A percentile compares a stretch with the other conserved stretches of the same genome.
Conservation (phyloP, 2,113 vertebrate species). For the Rhinolophus sinicus region DNA sequence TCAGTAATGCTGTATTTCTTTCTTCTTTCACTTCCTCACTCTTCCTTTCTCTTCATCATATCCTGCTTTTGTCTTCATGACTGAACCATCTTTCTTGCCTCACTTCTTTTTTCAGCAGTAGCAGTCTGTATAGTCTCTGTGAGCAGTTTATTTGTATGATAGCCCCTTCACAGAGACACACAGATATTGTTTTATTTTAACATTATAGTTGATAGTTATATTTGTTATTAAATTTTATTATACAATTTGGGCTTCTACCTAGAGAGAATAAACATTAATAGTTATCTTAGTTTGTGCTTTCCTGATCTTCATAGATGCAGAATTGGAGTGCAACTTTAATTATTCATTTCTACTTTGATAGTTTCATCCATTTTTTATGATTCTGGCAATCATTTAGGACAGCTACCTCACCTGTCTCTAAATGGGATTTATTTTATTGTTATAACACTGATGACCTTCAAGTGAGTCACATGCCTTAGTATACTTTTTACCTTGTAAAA, state of each 20-base stretch:
- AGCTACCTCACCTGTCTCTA: background rate
- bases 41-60: background rate
- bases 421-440: background rate
- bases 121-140: background rate
- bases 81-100: background rate
- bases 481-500: slow-evolving; percentile 12
- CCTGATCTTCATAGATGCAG: slow-evolving; percentile 6
- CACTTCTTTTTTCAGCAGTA: background rate
- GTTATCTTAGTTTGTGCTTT: background rate
- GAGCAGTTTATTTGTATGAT: slow-evolving; percentile 20
- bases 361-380: slow-evolving; percentile 66
- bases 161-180: background rate
- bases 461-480: background rate
- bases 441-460: slow-evolving; percentile 26
- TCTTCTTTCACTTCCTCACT: background rate
- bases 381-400: slow-evolving; percentile 25
- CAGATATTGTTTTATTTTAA: background rate
- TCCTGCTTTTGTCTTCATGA: background rate
- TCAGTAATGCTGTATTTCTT: background rate
- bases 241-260: background rate
- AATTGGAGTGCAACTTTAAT: slow-evolving; percentile 59
- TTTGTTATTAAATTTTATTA: background rate
- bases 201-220: background rate
- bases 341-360: slow-evolving; percentile 65
- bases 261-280: slow-evolving; percentile 35